These are phyloP conservation scores for Cecropterus lyciades DNA, from an alignment of 1,140 invertebrate species.

Conservation along the genomic window DNA sequence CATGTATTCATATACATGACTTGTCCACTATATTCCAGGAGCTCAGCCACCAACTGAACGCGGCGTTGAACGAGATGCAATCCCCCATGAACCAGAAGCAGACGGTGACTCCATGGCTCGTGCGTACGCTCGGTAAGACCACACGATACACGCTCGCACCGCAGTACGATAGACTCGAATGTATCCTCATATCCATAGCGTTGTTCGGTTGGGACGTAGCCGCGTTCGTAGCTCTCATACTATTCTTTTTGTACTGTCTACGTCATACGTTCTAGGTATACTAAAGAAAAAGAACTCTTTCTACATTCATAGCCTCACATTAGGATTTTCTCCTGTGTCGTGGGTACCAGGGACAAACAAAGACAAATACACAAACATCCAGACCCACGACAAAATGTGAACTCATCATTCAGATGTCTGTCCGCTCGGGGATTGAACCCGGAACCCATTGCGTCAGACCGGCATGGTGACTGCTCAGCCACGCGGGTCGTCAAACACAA, in stretches of 20 bases:
- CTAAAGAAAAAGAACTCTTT: too few relatives aligned
- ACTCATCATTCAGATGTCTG: too few relatives aligned
- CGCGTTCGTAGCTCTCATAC: slow-evolving; percentile 17
- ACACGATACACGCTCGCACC: neutral
- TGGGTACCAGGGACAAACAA: too few relatives aligned
- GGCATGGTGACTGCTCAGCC: too few relatives aligned
- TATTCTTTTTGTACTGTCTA: slow-evolving; percentile 25
- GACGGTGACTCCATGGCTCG: slow-evolving; percentile 94
- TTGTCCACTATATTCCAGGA: slow-evolving; percentile 88
- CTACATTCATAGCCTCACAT: too few relatives aligned
- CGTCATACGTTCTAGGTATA: neutral
- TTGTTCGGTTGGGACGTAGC: slow-evolving; percentile 21
- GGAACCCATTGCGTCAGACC: too few relatives aligned
- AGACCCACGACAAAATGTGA: too few relatives aligned
- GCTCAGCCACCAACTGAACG: slow-evolving; percentile 95
- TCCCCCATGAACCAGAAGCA: slow-evolving; percentile 89
- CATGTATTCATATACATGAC: too few relatives aligned
- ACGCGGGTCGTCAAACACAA: too few relatives aligned
- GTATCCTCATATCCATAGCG: neutral
- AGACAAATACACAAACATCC: too few relatives aligned
- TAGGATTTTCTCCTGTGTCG: too few relatives aligned
- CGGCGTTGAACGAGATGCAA: slow-evolving; percentile 92
- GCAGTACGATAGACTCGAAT: neutral
- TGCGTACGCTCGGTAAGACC: slow-evolving; percentile 90
- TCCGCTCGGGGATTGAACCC: too few relatives aligned